Conservation (phyloP, 2,113 vertebrate genomes). For the Brachypodius melanocephalos region DNA sequence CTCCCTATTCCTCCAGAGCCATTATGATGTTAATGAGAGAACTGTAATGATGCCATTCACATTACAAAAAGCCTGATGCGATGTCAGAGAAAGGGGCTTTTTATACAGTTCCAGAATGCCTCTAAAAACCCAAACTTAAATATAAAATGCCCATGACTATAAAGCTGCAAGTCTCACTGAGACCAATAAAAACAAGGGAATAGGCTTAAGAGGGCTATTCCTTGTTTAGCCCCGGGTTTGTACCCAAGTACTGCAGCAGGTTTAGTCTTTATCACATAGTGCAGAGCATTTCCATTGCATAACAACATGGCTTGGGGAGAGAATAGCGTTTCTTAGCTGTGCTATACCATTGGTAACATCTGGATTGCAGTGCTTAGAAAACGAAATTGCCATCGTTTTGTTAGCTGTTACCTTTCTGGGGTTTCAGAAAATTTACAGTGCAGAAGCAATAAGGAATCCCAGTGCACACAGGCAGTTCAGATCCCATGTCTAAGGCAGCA, state of each 20-base stretch:
- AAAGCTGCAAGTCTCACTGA: not conserved
- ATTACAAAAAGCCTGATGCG: conserved; percentile 47
- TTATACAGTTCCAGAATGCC: conserved; percentile 53
- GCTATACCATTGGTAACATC: not conserved
- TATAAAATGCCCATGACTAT: conserved; percentile 33
- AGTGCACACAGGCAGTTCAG: not conserved
- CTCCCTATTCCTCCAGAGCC: conserved; percentile 50
- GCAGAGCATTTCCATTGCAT: not conserved
- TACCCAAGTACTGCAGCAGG: not conserved
- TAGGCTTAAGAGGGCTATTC: not conserved
- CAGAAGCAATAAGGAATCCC: not conserved
- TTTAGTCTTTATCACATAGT: not conserved
- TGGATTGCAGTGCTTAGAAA: not conserved
- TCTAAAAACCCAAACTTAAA: conserved; percentile 48
- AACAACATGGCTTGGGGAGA: not conserved
- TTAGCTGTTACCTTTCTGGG: not conserved
- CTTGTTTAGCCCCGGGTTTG: not conserved
- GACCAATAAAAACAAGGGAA: not conserved
- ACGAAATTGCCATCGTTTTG: not conserved
- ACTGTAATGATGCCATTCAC: conserved; percentile 69
- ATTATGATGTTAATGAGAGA: conserved; percentile 68
- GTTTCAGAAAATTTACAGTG: not conserved
- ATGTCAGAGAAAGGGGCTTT: conserved; percentile 61
- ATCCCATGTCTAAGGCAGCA: not conserved
- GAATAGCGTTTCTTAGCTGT: not conserved